Evolutionary conservation across 2,113 vertebrate genomes (phyloP).

Genomic region (Helogale parvula): DNA sequence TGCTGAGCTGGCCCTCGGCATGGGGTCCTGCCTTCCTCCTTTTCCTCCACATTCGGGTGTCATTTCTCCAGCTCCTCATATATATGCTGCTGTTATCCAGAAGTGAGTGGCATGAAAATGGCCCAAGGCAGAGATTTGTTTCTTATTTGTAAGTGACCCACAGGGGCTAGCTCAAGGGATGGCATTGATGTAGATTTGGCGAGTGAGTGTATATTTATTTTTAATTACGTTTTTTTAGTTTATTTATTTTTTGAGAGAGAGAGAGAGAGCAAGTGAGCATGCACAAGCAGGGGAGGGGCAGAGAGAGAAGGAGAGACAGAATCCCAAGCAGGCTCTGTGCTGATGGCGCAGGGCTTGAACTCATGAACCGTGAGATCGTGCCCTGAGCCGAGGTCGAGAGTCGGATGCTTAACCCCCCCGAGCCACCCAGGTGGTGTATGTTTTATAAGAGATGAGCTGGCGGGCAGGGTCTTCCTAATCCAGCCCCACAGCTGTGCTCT

Average conservation of each 20-base stretch:
- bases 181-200: fast-evolving
- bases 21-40: background rate
- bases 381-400: too few species aligned
- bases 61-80: background rate
- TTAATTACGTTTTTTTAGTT: too few species aligned
- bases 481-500: background rate
- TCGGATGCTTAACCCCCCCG: too few species aligned
- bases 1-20: fast-evolving
- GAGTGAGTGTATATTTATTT: background rate
- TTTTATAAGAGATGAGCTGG: background rate
- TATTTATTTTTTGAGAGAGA: too few species aligned
- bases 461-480: background rate
- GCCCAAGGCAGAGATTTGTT: too few species aligned
- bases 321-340: too few species aligned
- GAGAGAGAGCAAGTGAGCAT: too few species aligned
- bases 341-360: too few species aligned
- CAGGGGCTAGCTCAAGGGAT: too few species aligned
- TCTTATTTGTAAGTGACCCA: background rate
- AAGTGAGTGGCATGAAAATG: background rate
- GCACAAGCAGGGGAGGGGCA: too few species aligned
- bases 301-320: too few species aligned
- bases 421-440: background rate
- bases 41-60: fast-evolving
- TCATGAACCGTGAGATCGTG: too few species aligned
- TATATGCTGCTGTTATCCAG: background rate